Conservation (phyloP, 2,888 invertebrate species). For the Andrena chrysosceles region DNA sequence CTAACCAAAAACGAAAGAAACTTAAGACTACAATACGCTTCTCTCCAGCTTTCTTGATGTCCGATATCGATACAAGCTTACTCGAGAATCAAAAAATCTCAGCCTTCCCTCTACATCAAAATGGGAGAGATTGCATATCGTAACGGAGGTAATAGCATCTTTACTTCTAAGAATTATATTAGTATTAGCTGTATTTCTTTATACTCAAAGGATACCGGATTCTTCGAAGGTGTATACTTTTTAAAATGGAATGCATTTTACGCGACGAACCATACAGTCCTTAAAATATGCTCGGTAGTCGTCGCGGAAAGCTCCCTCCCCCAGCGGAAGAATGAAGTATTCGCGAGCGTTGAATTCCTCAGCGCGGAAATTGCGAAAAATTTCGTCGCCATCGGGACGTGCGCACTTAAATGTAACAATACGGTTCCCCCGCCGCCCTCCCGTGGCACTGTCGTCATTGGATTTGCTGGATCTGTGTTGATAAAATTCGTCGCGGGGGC, state of each 20-base stretch:
- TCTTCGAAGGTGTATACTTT: too few species aligned
- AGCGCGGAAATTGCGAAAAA: conserved; percentile 3
- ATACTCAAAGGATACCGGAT: too few species aligned
- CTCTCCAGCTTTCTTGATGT: neutral
- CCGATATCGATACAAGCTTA: neutral
- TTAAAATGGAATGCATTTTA: too few species aligned
- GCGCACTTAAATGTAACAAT: conserved; percentile 5
- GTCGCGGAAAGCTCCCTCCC: neutral
- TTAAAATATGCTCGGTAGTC: neutral
- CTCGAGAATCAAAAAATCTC: too few species aligned
- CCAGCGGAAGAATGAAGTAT: neutral
- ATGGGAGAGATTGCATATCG: too few species aligned
- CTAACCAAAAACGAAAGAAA: neutral
- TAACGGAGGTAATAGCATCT: too few species aligned
- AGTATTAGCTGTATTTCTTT: too few species aligned
- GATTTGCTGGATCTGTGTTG: conserved; percentile 38
- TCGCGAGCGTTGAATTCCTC: neutral
- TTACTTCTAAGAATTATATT: too few species aligned
- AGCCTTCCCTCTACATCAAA: too few species aligned
- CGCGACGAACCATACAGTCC: too few species aligned
- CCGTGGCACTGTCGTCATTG: conserved; percentile 12
- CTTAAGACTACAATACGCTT: neutral
- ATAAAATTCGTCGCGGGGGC: conserved; percentile 18
- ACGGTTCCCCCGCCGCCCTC: neutral
- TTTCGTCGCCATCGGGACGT: conserved; percentile 1